These are phyloP conservation scores for Sphenopsis melanotis DNA, from an alignment of 2,797 vertebrate genomes.

Conservation along the genomic window DNA sequence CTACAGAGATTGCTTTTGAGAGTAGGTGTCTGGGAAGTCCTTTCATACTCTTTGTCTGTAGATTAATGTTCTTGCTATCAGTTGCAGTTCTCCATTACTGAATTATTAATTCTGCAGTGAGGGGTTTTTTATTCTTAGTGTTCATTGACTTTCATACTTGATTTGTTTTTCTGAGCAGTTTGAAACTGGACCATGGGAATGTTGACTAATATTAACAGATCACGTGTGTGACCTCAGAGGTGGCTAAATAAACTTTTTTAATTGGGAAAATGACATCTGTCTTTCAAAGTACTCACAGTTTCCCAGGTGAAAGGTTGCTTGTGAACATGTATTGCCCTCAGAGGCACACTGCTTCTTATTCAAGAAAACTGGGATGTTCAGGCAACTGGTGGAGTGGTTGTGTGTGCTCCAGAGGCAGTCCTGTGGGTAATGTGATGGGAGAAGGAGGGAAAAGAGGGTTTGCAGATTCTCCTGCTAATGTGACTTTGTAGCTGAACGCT, in stretches of 20 bases:
- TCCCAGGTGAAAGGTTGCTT: not conserved
- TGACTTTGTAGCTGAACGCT: constrained; percentile 21
- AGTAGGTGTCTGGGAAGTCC: not conserved
- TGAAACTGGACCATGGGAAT: not conserved
- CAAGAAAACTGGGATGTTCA: not conserved
- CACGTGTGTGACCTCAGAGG: not conserved
- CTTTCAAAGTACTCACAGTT: not conserved
- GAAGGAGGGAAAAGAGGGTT: not conserved
- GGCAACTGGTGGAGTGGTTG: not conserved
- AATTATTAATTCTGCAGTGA: constrained; percentile 9
- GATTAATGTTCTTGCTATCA: constrained; percentile 12
- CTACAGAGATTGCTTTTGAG: not conserved
- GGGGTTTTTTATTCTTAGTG: not conserved
- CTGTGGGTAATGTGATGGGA: not conserved
- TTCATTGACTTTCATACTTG: not conserved
- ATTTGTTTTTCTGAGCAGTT: not conserved
- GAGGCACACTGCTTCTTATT: not conserved
- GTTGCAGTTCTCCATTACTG: not conserved
- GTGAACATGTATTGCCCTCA: not conserved
- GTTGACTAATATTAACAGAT: not conserved
- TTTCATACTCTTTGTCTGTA: not conserved
- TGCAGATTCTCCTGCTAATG: not conserved
- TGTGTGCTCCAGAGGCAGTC: not conserved
- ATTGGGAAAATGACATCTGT: not conserved
- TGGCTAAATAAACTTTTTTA: not conserved